Conservation (phyloP, 2,888 invertebrate species). For the Dynastes grantii region DNA sequence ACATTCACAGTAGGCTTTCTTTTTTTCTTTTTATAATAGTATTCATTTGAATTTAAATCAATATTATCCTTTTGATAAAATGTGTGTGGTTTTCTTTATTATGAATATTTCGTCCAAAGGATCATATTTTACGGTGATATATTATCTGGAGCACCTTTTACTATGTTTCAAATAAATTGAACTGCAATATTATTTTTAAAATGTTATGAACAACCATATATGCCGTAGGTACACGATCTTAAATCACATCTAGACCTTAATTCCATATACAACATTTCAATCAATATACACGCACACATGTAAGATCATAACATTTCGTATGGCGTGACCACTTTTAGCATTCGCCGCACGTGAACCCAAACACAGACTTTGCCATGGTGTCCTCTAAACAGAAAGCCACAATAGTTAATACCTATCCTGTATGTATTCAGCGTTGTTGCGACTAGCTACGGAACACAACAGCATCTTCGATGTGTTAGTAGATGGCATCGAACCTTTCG, state of each 20-base stretch:
- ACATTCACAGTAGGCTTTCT: too few species aligned
- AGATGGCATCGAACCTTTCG: constrained; percentile 44
- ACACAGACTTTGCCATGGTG: not conserved
- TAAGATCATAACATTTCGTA: not conserved
- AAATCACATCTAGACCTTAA: too few species aligned
- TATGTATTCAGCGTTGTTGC: not conserved
- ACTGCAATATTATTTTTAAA: too few species aligned
- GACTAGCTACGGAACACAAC: constrained; percentile 9
- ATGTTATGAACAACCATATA: too few species aligned
- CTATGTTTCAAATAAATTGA: too few species aligned
- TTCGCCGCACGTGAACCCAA: constrained; percentile 27
- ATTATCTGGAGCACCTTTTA: too few species aligned
- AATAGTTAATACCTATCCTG: not conserved
- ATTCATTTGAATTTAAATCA: too few species aligned
- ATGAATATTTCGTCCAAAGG: too few species aligned
- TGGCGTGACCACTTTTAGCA: constrained; percentile 12
- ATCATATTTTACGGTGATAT: too few species aligned
- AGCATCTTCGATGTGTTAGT: not conserved
- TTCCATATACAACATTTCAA: not conserved
- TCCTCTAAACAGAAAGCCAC: constrained; percentile 1
- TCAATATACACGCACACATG: constrained; percentile 1
- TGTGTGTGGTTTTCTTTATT: too few species aligned
- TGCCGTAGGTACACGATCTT: not conserved
- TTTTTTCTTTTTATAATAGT: too few species aligned
- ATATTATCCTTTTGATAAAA: too few species aligned